These are phyloP conservation scores for Porites rus DNA, from an alignment of 92 coral and sea anemone species.

Conservation along the genomic window DNA sequence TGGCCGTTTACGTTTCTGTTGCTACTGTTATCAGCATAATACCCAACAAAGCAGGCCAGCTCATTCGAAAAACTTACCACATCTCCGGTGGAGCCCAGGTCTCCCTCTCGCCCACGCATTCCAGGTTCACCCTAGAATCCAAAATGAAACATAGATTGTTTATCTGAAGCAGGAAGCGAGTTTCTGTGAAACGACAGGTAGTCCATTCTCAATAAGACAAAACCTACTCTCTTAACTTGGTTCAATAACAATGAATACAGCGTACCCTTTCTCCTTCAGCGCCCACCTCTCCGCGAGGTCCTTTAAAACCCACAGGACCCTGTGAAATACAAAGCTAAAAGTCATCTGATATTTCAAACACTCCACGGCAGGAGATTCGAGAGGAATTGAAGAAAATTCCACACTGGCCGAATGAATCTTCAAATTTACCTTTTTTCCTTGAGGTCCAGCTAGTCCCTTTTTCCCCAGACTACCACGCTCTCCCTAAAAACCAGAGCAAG, in stretches of 20 bases:
- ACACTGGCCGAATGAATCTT: background rate
- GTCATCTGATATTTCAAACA: no score
- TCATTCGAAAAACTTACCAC: slow-evolving; percentile 5
- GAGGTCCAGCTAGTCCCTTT: slow-evolving; percentile 48
- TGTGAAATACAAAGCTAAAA: background rate
- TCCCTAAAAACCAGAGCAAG: slow-evolving; percentile 24
- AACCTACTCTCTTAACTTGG: background rate
- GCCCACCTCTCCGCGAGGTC: slow-evolving; percentile 70
- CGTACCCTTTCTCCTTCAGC: slow-evolving; percentile 68
- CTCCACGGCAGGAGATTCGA: no score
- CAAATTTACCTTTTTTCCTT: slow-evolving; percentile 44
- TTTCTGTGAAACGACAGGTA: background rate
- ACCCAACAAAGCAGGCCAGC: no score
- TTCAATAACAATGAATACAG: background rate
- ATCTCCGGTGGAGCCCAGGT: slow-evolving; percentile 54
- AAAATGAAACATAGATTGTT: background rate
- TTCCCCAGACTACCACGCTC: slow-evolving; percentile 41
- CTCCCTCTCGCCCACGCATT: slow-evolving; percentile 52
- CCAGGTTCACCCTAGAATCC: slow-evolving; percentile 59
- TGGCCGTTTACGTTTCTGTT: no score
- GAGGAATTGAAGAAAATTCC: no score
- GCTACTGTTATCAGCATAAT: no score
- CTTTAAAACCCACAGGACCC: slow-evolving; percentile 64
- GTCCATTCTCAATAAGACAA: background rate
- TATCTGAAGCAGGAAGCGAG: background rate